A percentile compares a stretch with the other conserved stretches of the same genome.
Conservation (phyloP, 64 coral and sea anemone genomes). For the Stichodactyla mertensii region DNA sequence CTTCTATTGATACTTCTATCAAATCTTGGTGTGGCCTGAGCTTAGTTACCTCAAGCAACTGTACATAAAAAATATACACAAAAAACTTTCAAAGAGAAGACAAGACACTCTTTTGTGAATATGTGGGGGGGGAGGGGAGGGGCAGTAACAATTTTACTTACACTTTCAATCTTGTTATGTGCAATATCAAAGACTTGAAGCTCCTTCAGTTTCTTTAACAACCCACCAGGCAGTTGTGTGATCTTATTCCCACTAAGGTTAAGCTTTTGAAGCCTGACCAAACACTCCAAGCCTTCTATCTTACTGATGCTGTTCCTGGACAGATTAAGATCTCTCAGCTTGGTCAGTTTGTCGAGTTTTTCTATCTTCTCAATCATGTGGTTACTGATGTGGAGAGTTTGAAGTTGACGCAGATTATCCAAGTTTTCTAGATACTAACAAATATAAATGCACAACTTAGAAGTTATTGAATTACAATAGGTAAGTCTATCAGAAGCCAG, state of each 20-base stretch:
- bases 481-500: too few relatives aligned
- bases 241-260: slow-evolving; percentile 92
- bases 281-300: slow-evolving; percentile 79
- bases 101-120: too few relatives aligned
- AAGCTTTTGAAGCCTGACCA: slow-evolving; percentile 61
- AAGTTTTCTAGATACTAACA: slow-evolving; percentile 96
- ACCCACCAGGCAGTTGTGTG: slow-evolving; percentile 46
- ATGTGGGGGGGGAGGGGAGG: too few relatives aligned
- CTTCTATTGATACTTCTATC: slow-evolving; percentile 62
- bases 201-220: slow-evolving; percentile 77
- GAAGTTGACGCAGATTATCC: slow-evolving; percentile 73
- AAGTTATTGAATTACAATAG: too few relatives aligned
- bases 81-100: background rate
- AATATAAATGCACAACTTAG: too few relatives aligned
- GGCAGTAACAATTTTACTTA: slow-evolving; percentile 38
- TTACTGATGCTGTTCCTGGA: slow-evolving; percentile 78
- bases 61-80: background rate
- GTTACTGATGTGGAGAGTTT: slow-evolving; percentile 73
- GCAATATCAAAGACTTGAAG: slow-evolving; percentile 64
- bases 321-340: slow-evolving; percentile 84
- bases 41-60: slow-evolving; percentile 90
- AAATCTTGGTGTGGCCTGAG: slow-evolving; percentile 78
- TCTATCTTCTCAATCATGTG: slow-evolving; percentile 97
- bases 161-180: slow-evolving; percentile 80
- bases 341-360: slow-evolving; percentile 76